Base-by-base conservation (phyloP, 2,797 vertebrate genomes). In the Myripristis murdjan region DNA sequence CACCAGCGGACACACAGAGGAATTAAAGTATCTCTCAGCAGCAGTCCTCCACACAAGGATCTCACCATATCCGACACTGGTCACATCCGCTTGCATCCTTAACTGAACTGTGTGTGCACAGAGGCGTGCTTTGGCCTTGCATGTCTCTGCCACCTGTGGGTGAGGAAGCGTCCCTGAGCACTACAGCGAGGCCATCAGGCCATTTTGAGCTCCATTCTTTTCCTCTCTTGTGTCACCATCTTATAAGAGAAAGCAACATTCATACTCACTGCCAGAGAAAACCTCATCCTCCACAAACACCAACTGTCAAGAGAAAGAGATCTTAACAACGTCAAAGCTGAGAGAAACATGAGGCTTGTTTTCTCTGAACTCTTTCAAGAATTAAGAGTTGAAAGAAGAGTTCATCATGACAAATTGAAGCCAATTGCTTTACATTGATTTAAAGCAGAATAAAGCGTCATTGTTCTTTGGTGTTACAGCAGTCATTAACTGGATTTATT, bases 241-340 rank as follows among this genome's bases (percentile, higher is more conserved):
- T 60, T 41, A 33, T 55, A 56, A 56, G 64, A 73, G 69, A 73
- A 65, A 60, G 14, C n/a, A n/a, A 33, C 70, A 77, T 71, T 83
- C 72, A 80, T 57, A 47, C 37, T 1, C 1, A 28, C 81, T 86
- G 79, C 75, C 79, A 82, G 20, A 47, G 60, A 70, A 83, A 70
- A 76, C 58, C 75, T 82, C 72, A 73, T 71, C 48, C 70, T 70
- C 49, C 46, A 77, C 74, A 82, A 59, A 58, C 65, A 71, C n/a
- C n/a, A 11, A 61, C 70, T 60, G 64, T 44, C 73, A 52, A 43
- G 44, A 48, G 48, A 46, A 18, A 58, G 69, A 68, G 54, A 18
- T 58, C 31, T 4, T 31, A 5, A 31, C 31, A 7, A 7, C 37
- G 11, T 8, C 35, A 2, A 37, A 10, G 9, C 10, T 37, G 35